These are phyloP conservation scores for Cancer borealis DNA, from an alignment of 2,888 invertebrate species.

Conservation along the genomic window DNA sequence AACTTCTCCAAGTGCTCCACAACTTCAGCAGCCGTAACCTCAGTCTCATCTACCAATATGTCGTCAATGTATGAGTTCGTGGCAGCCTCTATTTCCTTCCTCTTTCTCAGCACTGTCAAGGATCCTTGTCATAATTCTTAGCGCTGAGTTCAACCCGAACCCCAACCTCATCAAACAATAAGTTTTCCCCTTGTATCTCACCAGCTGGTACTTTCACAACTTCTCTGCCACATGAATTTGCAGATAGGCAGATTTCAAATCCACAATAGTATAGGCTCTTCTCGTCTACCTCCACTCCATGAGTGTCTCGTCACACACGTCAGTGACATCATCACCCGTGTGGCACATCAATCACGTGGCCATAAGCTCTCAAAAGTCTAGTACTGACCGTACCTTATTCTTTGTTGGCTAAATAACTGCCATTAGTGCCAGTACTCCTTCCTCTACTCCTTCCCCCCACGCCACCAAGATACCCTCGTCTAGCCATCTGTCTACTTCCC, in stretches of 20 bases:
- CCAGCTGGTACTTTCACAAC: slow-evolving; percentile 57
- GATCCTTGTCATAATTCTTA: slow-evolving; percentile 55
- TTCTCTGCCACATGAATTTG: slow-evolving; percentile 37
- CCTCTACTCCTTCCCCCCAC: neutral
- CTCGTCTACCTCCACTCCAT: slow-evolving; percentile 4
- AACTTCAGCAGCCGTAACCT: neutral
- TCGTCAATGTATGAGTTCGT: neutral
- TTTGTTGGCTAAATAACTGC: too few relatives aligned
- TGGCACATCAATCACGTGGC: slow-evolving; percentile 50
- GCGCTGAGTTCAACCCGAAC: slow-evolving; percentile 52
- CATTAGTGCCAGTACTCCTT: too few relatives aligned
- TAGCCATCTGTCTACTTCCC: too few relatives aligned
- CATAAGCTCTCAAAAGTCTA: slow-evolving; percentile 8
- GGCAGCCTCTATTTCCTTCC: neutral
- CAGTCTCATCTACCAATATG: too few relatives aligned
- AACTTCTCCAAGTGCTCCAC: neutral
- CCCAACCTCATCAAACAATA: slow-evolving; percentile 50
- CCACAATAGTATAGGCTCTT: neutral
- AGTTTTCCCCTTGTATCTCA: slow-evolving; percentile 50
- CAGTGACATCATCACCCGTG: slow-evolving; percentile 25
- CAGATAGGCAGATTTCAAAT: slow-evolving; percentile 53
- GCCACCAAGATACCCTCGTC: too few relatives aligned
- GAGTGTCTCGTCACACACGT: neutral
- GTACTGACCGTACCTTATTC: slow-evolving; percentile 28
- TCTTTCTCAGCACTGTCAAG: slow-evolving; percentile 6